Conservation (phyloP, 2,888 invertebrate species). For the Rhogogaster chlorosoma region DNA sequence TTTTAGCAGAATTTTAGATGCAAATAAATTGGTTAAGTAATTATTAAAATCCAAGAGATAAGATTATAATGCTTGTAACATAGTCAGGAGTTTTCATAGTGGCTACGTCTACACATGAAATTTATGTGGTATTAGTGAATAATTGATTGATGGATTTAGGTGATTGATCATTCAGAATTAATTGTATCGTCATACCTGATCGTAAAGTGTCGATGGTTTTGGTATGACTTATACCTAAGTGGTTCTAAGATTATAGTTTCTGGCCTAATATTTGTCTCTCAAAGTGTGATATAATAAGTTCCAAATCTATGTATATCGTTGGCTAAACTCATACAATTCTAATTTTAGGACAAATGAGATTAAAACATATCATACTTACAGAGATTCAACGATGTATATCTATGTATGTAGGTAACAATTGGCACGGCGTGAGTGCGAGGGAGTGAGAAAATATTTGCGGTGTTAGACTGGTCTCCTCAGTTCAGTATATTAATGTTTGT, state of each 20-base stretch:
- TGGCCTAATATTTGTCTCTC: neutral
- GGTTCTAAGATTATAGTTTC: neutral
- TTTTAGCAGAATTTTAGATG: neutral
- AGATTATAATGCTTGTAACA: neutral
- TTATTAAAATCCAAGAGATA: neutral
- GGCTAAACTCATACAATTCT: neutral
- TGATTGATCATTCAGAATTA: neutral
- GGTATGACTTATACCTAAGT: neutral
- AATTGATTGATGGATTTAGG: neutral
- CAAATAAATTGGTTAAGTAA: neutral
- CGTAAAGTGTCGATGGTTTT: neutral
- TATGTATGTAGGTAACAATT: neutral
- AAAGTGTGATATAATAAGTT: neutral
- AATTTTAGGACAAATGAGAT: neutral
- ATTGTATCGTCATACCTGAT: neutral
- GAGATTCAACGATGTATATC: neutral
- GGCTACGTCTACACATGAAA: neutral
- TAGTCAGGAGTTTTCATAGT: neutral
- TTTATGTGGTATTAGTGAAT: neutral
- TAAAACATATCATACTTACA: constrained; percentile 10
- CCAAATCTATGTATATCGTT: neutral
- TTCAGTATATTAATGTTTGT: neutral
- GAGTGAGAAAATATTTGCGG: neutral
- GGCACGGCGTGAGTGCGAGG: neutral
- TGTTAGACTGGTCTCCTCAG: neutral